Percentiles rank a stretch among this genome's conserved stretches.
phyloP scores from a whole-genome alignment of 2,113 vertebrate species.

The Caloenas nicobarica region DNA sequence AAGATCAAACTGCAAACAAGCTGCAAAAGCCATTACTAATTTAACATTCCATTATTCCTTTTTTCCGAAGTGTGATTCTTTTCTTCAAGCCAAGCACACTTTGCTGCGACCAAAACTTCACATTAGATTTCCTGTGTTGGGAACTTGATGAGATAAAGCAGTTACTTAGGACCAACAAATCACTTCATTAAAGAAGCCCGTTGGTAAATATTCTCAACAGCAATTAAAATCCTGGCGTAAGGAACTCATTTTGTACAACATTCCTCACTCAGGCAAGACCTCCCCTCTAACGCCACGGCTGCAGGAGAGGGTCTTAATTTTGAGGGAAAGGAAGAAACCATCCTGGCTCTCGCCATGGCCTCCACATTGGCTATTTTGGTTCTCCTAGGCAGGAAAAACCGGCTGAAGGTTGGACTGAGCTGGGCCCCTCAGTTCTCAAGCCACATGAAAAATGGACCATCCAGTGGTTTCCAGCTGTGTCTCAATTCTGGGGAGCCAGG shows the following conservation, averaged over 20 bases:
- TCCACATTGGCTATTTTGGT: not conserved
- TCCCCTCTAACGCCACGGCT: not conserved
- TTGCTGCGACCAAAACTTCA: constrained; percentile 47
- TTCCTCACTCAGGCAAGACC: not conserved
- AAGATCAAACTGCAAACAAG: constrained; percentile 56
- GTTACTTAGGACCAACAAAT: constrained; percentile 57
- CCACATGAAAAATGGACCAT: not conserved
- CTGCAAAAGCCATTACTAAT: constrained; percentile 48
- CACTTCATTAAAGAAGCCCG: constrained; percentile 5
- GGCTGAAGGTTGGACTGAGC: not conserved
- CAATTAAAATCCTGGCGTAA: not conserved
- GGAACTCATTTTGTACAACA: not conserved
- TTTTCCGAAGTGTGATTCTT: constrained; percentile 19
- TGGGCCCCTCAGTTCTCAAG: not conserved
- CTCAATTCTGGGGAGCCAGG: not conserved
- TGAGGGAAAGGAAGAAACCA: not conserved
- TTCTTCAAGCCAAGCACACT: constrained; percentile 46
- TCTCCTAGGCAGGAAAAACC: not conserved
- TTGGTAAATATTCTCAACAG: constrained; percentile 34
- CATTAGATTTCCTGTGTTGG: constrained; percentile 49
- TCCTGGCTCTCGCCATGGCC: not conserved
- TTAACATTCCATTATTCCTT: constrained; percentile 41
- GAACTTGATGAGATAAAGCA: constrained; percentile 50
- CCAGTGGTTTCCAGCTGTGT: not conserved
- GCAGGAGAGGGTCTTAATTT: not conserved